phyloP scores from a whole-genome alignment of 37 sponge, comb jelly and placozoan species.

The Beroe forskalii region DNA sequence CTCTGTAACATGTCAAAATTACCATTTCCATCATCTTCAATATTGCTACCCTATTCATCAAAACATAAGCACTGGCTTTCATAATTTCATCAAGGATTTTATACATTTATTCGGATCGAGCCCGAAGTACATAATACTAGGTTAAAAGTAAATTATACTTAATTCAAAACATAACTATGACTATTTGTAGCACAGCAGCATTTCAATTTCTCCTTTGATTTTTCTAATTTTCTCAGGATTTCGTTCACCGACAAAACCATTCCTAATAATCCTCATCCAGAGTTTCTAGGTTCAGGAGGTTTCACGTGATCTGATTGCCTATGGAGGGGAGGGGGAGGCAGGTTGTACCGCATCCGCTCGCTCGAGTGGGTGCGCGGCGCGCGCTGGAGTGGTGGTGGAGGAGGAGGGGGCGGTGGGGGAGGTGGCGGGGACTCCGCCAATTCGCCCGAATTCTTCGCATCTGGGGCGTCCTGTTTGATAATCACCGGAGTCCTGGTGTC shows the following conservation, averaged over 20 bases:
- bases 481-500: conserved; percentile 26
- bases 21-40: no score
- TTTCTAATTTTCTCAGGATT: neutral
- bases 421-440: conserved; percentile 26
- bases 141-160: no score
- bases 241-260: no score
- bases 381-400: conserved; percentile 44
- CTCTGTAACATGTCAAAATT: no score
- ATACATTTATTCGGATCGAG: no score
- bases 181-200: no score
- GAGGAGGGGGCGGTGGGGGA: conserved; percentile 53
- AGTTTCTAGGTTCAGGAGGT: conserved; percentile 22
- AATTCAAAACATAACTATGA: no score
- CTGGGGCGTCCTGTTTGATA: neutral
- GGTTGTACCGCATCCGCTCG: conserved; percentile 12
- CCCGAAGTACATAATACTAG: no score
- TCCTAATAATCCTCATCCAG: conserved; percentile 54
- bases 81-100: no score
- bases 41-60: no score
- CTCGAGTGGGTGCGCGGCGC: neutral
- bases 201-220: no score
- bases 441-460: neutral
- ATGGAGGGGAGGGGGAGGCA: conserved; percentile 50
- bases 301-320: conserved; percentile 28
- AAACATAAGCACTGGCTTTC: no score